Evolutionary conservation across 2,113 vertebrate genomes (phyloP).

Genomic region (Diadophis punctatus): DNA sequence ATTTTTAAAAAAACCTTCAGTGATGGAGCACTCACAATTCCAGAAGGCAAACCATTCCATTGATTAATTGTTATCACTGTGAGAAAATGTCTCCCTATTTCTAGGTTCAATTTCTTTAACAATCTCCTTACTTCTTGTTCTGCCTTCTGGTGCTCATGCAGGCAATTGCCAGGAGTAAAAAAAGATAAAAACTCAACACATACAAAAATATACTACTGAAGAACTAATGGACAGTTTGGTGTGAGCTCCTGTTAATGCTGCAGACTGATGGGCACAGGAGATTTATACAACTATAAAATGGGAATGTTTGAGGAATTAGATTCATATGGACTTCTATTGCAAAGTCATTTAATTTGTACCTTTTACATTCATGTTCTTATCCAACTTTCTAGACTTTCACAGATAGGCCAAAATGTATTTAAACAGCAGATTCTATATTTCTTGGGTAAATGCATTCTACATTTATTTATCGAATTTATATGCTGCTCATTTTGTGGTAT

Average conservation of each 20-base stretch:
- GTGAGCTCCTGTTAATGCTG: background rate
- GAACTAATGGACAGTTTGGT: background rate
- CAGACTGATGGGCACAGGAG: background rate
- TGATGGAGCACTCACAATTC: background rate
- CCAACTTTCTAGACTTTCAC: background rate
- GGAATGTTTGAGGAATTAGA: background rate
- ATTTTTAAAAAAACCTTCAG: background rate
- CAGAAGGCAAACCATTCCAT: background rate
- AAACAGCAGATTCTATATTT: background rate
- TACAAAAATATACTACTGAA: background rate
- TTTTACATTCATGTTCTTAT: background rate
- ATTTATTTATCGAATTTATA: background rate
- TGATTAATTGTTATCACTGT: background rate
- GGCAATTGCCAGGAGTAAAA: background rate
- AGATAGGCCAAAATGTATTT: background rate
- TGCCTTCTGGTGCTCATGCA: background rate
- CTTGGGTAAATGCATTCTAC: background rate
- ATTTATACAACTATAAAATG: background rate
- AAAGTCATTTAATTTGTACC: background rate
- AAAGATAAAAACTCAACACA: background rate
- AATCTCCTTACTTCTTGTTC: background rate
- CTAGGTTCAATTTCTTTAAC: background rate
- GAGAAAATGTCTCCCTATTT: background rate
- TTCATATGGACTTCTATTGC: background rate
- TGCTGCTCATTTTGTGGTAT: background rate